Base-by-base conservation (phyloP, 1,140 invertebrate genomes). In the Stegodyphus dumicola region DNA sequence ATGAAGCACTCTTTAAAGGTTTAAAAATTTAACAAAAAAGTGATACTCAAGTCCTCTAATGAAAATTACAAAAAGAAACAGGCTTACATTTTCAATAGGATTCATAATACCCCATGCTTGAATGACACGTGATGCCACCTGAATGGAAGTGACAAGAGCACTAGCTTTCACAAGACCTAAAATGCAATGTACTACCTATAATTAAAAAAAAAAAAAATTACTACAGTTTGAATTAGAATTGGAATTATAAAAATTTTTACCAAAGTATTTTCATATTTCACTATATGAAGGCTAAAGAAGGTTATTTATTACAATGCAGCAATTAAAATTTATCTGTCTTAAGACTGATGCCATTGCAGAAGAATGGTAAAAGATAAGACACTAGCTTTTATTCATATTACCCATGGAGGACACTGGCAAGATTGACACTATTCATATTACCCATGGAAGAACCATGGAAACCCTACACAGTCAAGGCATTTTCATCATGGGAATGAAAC, bases 101-200 rank as follows among this genome's bases (percentile, higher is more conserved):
- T 5, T 18, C 33, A 86, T 18, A 60, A 86, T 86, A 18, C 74
- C 75, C 84, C 84, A 86, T 52, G 78, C 70, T 76, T 77, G 76
- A n/a, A 71, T 77, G 6, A 86, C 67, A 18, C 84, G 75, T 7
- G 87, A 88, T 5, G 86, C 65, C 33, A 88, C 88, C 85, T 88
- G 88, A 52, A 87, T 48, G 33, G 87, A 87, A 33, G 88, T 88
- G n/a, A 56, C 51, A 54, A 87, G 0, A n/a, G 87, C 66, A 77
- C 53, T 80, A 6, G 88, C 88, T 54, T 85, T 85, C 66, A 88
- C 88, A 56, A 88, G 54, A 56, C 87, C 56, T 69, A 88, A 18
- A n/a, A 80, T 64, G 56, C 84, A 86, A 77, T 88, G 88, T 18
- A 87, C 9, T 17, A 88, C 88, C 87, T 88, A 77, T 51, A 88